These are phyloP conservation scores for Poecilia wingei DNA, from an alignment of 2,797 vertebrate species.

Conservation along the genomic window DNA sequence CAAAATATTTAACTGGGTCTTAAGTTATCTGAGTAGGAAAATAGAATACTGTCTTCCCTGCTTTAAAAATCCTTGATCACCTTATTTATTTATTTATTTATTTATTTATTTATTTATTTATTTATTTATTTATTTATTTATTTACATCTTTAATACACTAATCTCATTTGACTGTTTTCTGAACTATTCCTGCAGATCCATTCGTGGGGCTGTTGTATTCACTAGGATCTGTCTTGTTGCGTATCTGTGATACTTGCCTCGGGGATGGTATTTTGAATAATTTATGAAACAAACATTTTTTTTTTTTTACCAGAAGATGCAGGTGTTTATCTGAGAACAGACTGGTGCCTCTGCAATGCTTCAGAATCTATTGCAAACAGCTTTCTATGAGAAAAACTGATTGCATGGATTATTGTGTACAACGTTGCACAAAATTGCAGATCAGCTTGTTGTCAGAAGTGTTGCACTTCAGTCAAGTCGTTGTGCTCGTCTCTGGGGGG, in stretches of 20 bases:
- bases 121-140: neutral
- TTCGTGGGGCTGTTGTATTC: neutral
- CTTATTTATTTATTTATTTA: too few species aligned
- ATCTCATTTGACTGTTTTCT: constrained; percentile 7
- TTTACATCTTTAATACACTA: neutral
- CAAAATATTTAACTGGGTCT: neutral
- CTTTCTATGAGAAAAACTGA: constrained; percentile 9
- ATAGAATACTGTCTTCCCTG: neutral
- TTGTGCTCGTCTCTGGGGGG: neutral
- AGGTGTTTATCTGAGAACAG: constrained; percentile 64
- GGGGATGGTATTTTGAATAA: constrained; percentile 62
- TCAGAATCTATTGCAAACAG: constrained; percentile 60
- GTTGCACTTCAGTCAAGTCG: neutral
- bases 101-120: neutral
- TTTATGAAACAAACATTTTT: constrained; percentile 70
- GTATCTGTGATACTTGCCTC: constrained; percentile 31
- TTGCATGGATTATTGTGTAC: neutral
- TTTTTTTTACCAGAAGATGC: constrained; percentile 57
- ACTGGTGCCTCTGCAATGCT: constrained; percentile 30
- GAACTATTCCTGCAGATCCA: neutral
- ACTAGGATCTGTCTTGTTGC: constrained; percentile 28
- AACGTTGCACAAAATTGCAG: neutral
- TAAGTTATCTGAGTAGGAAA: neutral
- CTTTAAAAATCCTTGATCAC: neutral
- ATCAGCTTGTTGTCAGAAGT: constrained; percentile 1